Evolutionary conservation across 2,888 invertebrate species (phyloP), one percentile per base, ranked within the genome.

Genomic region (Drosophila merina): DNA sequence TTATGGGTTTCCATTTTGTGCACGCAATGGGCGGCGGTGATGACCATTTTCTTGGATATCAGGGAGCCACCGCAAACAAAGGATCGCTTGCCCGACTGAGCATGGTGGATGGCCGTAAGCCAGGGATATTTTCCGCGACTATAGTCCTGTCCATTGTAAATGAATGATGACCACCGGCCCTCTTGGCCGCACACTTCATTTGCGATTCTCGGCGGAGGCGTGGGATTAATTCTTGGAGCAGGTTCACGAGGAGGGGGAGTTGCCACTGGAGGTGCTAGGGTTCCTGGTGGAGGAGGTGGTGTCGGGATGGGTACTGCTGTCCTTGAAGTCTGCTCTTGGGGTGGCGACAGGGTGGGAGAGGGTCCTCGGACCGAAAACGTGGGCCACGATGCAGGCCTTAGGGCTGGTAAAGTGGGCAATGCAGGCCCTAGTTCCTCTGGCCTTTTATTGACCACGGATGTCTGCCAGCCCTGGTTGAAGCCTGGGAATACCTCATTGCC

Each of bases 71-170:
- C 90, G 55, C 91, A 91, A 51, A 77, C 81, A 47, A 88, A 90
- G 0, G 89, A 91, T 4, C 75, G 48, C 0, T 59, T 4, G 20
- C 91, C 90, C 50, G 92, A 88, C 44, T 71, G 69, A 48, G 73
- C 83, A 38, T 86, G 78, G 74, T 93, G 95, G 26, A 95, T 91
- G 0, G 94, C 95, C 0, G 92, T 93, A 40, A 95, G 88, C 95
- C 95, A 95, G 0, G 95, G 95, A 93, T 94, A 94, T 40, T 93
- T 93, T 1, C 93, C 94, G 1, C 92, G 90, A 0, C 72, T 60
- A 14, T 77, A 74, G 1, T 51, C 63, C 7, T 12, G 26, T 2
- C 89, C 89, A 0, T 42, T 57, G 10, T 86, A 76, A 31, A 89
- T 78, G 1, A 75, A 82, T 0, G 77, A 69, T 0, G 52, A 31